Percentiles rank a stretch among this genome's conserved stretches.
These are phyloP conservation scores for Dione juno DNA, from an alignment of 2,888 invertebrate genomes.

Conservation along the genomic window DNA sequence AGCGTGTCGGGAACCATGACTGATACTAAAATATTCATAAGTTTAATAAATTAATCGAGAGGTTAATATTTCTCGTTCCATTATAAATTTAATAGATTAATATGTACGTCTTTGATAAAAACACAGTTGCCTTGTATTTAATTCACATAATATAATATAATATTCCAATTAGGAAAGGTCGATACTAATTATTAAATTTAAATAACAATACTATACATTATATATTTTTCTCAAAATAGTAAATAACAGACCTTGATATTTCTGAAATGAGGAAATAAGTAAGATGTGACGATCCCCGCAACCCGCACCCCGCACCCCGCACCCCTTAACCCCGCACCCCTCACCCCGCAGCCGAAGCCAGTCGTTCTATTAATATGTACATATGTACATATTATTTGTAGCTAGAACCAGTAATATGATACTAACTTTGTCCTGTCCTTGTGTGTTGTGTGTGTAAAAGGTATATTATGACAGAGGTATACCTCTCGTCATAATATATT, in stretches of 20 bases:
- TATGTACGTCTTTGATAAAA: background rate
- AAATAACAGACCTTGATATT: constrained; percentile 17
- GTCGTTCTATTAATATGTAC: no score
- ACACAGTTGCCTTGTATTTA: background rate
- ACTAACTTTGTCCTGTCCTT: no score
- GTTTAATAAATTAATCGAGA: no score
- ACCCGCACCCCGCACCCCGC: no score
- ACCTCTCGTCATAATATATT: no score
- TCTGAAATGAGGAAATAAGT: constrained; percentile 23
- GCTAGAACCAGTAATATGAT: no score
- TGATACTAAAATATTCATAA: background rate
- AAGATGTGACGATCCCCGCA: background rate
- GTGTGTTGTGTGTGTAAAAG: no score
- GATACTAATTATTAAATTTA: background rate
- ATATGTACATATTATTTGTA: no score
- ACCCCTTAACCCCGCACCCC: no score
- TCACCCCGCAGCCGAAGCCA: no score
- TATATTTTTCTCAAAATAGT: constrained; percentile 21
- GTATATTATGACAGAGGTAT: no score
- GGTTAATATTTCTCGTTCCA: background rate
- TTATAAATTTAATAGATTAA: background rate
- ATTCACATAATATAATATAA: background rate
- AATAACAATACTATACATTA: background rate
- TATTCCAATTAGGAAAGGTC: background rate
- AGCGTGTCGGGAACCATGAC: constrained; percentile 1